These are phyloP conservation scores for Atta cephalotes DNA, from an alignment of 1,140 invertebrate genomes.

Conservation along the genomic window DNA sequence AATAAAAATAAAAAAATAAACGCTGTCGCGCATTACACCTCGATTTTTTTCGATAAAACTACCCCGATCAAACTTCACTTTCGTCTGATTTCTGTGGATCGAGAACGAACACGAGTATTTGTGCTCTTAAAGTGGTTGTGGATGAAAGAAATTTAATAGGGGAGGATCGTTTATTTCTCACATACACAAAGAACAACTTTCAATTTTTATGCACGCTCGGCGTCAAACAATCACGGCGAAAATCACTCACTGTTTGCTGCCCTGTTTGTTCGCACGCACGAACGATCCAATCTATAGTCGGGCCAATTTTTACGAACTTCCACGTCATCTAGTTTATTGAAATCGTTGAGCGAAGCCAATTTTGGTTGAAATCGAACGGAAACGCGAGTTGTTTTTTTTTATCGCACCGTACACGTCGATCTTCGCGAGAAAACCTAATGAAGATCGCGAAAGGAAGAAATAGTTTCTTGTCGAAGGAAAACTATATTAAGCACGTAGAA, in stretches of 20 bases:
- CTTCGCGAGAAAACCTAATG: background rate
- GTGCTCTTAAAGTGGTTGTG: background rate
- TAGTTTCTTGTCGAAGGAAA: conserved; percentile 3
- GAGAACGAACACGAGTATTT: conserved; percentile 26
- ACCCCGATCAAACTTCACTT: background rate
- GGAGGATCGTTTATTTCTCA: background rate
- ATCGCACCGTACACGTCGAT: background rate
- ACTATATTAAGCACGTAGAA: conserved; percentile 33
- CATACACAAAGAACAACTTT: conserved; percentile 40
- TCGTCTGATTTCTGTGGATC: background rate
- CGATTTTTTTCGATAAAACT: conserved; percentile 20
- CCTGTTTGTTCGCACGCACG: conserved; percentile 31
- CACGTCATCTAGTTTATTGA: conserved; percentile 51
- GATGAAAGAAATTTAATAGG: conserved; percentile 49
- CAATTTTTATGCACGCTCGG: conserved; percentile 44
- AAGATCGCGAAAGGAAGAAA: background rate
- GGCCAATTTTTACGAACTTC: conserved; percentile 48
- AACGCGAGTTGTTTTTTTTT: background rate
- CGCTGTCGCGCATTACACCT: background rate
- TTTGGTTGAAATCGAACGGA: conserved; percentile 35
- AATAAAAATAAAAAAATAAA: background rate
- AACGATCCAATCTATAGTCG: conserved; percentile 39
- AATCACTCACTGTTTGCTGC: conserved; percentile 43
- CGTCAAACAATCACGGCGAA: conserved; percentile 45
- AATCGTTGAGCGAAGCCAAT: conserved; percentile 39